Percentiles rank a stretch among this genome's conserved stretches.
These are phyloP conservation scores for Glossophaga mutica DNA, from an alignment of 2,797 vertebrate species.

Conservation along the genomic window DNA sequence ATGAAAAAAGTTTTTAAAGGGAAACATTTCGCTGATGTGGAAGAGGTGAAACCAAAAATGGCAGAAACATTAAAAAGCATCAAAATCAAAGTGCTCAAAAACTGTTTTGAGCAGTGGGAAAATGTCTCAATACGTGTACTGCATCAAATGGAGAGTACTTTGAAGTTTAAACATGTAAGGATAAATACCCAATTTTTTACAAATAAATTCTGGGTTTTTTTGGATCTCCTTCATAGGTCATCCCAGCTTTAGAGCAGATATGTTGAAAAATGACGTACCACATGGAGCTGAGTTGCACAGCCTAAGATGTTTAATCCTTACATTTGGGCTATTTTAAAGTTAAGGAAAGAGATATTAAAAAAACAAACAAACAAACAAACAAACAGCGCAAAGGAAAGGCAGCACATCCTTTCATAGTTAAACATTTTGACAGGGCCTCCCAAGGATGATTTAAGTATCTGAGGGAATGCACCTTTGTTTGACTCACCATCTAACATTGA, in stretches of 20 bases:
- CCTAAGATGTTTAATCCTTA: neutral
- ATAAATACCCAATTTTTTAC: neutral
- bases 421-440: neutral
- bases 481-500: neutral
- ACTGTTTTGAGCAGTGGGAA: neutral
- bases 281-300: neutral
- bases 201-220: neutral
- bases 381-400: neutral
- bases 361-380: neutral
- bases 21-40: neutral
- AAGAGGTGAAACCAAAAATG: neutral
- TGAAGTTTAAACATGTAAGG: neutral
- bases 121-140: neutral
- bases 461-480: neutral
- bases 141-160: neutral
- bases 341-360: neutral
- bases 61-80: neutral
- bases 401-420: neutral
- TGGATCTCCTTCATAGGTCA: neutral
- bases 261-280: neutral
- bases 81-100: neutral
- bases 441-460: neutral
- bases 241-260: neutral
- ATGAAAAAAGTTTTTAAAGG: neutral
- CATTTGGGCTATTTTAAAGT: neutral